Percentiles rank a stretch among this genome's conserved stretches.
phyloP scores from a whole-genome alignment of 2,888 invertebrate genomes.

The Apamea monoglypha region DNA sequence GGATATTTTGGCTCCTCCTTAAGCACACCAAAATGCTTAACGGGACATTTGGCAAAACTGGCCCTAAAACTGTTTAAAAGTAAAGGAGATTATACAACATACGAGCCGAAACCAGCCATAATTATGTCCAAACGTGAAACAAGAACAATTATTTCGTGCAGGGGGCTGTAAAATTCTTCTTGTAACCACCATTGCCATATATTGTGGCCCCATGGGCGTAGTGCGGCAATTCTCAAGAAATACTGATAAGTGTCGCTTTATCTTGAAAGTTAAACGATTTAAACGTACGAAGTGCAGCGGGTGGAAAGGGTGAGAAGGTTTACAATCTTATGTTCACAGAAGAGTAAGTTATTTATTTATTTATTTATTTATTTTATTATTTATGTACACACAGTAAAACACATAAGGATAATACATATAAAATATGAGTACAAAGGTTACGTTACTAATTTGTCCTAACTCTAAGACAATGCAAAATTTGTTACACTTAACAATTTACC shows the following conservation, averaged over 20 bases:
- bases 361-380: too few relatives aligned
- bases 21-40: not conserved
- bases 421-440: too few relatives aligned
- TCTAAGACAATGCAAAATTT: too few relatives aligned
- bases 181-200: slow-evolving; percentile 57
- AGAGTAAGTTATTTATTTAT: too few relatives aligned
- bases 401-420: too few relatives aligned
- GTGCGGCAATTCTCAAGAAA: slow-evolving; percentile 63
- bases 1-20: not conserved
- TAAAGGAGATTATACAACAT: slow-evolving; percentile 23
- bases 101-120: slow-evolving; percentile 45
- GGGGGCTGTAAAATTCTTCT: slow-evolving; percentile 63
- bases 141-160: slow-evolving; percentile 50
- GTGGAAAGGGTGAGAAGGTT: slow-evolving; percentile 22
- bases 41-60: not conserved
- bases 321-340: not conserved
- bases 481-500: too few relatives aligned
- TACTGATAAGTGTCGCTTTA: slow-evolving; percentile 66
- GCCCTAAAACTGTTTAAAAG: slow-evolving; percentile 32
- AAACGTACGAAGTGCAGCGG: slow-evolving; percentile 47
- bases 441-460: too few relatives aligned
- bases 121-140: slow-evolving; percentile 55
- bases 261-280: slow-evolving; percentile 72
- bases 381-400: too few relatives aligned
- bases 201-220: slow-evolving; percentile 60